Evolutionary conservation across 2,888 invertebrate genomes (phyloP), one percentile per base, ranked within the genome.

Genomic region (Axea sp.): DNA sequence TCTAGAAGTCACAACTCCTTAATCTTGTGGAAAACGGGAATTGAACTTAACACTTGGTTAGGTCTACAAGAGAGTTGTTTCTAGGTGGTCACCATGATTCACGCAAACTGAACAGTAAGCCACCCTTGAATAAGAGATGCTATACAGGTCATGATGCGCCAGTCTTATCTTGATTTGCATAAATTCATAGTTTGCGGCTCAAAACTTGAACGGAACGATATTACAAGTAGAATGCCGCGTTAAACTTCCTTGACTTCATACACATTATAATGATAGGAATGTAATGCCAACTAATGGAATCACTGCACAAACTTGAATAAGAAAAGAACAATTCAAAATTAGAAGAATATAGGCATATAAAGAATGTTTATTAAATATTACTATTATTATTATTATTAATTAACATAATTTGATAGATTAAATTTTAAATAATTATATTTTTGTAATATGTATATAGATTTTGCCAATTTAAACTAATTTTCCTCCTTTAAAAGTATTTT

Each of bases 101-200:
- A 73, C 75, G 51, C 49, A 51, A 59, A 64, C 55, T 47, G 45
- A 73, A 60, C 47, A 62, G 75, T 79, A 79, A 81, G 80, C 80
- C 75, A 77, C 73, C 77, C 72, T 59, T 45, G 68, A 43, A 60
- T 53, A 72, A 65, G 77, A 75, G 76, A 75, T 31, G 41, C 19
- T 73, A 69, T 73, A 51, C 43, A 51, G 65, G 75, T 64, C 75
- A 67, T 59, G 62, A 64, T 73, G 68, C 47, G 57, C 43, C 57
- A 30, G 83, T 84, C 86, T 86, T 87, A 87, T 87, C 87, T 80
- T 78, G 84, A 87, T 87, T 84, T 85, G 81, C 86, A 87, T 87
- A 85, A 86, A 87, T 87, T 87, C 81, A 85, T 85, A 86, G 85
- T 85, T 85, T 77, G 79, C 73, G 79, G 82, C 78, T 84, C 82